These are phyloP conservation scores for Oncorhynchus mykiss DNA, from an alignment of 2,113 vertebrate genomes.

Conservation along the genomic window DNA sequence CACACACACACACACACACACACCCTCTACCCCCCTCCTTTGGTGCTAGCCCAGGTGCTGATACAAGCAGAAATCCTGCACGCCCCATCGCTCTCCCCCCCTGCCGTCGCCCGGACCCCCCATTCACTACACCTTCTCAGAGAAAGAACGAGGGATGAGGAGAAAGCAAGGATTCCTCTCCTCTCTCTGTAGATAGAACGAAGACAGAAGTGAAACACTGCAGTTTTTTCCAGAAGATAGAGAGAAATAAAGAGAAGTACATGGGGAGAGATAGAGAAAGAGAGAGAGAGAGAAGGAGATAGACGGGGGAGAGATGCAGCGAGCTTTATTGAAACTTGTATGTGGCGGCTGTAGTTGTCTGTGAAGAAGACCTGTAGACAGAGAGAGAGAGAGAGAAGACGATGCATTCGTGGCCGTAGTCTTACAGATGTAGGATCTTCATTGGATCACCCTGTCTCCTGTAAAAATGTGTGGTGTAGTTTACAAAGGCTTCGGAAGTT, in stretches of 20 bases:
- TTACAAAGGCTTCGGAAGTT: neutral
- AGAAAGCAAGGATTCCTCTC: neutral
- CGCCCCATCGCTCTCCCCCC: constrained; percentile 65
- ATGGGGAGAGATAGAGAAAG: neutral
- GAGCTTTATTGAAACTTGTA: constrained; percentile 30
- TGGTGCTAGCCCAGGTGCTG: constrained; percentile 73
- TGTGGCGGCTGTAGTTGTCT: constrained; percentile 13
- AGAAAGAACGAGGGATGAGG: constrained; percentile 59
- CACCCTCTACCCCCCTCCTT: constrained; percentile 51
- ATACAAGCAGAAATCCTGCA: constrained; percentile 79
- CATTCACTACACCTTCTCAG: constrained; percentile 56
- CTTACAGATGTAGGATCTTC: constrained; percentile 17
- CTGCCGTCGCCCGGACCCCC: constrained; percentile 39
- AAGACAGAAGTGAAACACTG: constrained; percentile 10
- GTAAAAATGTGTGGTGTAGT: too few relatives aligned
- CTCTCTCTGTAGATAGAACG: neutral
- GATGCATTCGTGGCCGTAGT: constrained; percentile 61
- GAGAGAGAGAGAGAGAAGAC: constrained; percentile 48
- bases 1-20: constrained; percentile 2
- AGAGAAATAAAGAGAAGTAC: neutral
- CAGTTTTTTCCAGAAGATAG: constrained; percentile 30
- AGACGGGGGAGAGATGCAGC: constrained; percentile 13
- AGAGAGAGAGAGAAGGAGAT: neutral
- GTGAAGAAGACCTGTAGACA: constrained; percentile 21
- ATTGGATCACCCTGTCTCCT: constrained; percentile 23